A percentile compares a stretch with the other conserved stretches of the same genome.
Evolutionary conservation across 2,888 invertebrate genomes (phyloP).

Genomic region (Eledona agricola): DNA sequence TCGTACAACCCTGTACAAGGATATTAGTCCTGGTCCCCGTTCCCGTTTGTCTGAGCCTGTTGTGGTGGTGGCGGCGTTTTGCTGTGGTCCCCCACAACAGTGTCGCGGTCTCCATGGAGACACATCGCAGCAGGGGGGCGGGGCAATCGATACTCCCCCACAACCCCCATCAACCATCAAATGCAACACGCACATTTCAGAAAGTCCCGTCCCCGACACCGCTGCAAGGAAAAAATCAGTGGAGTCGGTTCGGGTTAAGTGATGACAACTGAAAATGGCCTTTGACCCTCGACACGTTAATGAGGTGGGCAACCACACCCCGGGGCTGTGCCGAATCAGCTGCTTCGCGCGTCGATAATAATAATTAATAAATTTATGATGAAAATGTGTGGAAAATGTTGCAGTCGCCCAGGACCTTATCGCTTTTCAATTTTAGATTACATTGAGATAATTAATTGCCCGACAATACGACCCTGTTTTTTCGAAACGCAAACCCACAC

Average conservation of each 20-base stretch:
- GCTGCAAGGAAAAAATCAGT: too few relatives aligned
- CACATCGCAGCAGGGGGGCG: conserved; percentile 65
- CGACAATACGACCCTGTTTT: conserved; percentile 47
- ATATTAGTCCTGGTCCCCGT: conserved; percentile 15
- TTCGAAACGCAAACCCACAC: conserved; percentile 50
- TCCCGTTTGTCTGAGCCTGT: conserved; percentile 13
- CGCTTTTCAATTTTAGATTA: conserved; percentile 52
- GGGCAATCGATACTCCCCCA: conserved; percentile 79
- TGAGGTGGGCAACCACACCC: too few relatives aligned
- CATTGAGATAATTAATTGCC: conserved; percentile 53
- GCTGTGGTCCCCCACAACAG: conserved; percentile 59
- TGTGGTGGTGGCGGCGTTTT: conserved; percentile 31
- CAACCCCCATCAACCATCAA: conserved; percentile 68
- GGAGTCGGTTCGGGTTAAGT: too few relatives aligned
- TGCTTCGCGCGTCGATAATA: too few relatives aligned
- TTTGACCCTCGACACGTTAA: too few relatives aligned
- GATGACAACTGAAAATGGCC: too few relatives aligned
- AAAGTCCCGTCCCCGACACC: conserved; percentile 1
- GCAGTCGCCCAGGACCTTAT: conserved; percentile 9
- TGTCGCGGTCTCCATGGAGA: conserved; percentile 67
- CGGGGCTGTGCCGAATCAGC: too few relatives aligned
- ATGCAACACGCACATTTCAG: conserved; percentile 36
- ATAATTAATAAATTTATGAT: too few relatives aligned
- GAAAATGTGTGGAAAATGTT: too few relatives aligned
- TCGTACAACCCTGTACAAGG: conserved; percentile 8